Conservation (phyloP, 2,888 invertebrate genomes). For the Teleiodes luculella region DNA sequence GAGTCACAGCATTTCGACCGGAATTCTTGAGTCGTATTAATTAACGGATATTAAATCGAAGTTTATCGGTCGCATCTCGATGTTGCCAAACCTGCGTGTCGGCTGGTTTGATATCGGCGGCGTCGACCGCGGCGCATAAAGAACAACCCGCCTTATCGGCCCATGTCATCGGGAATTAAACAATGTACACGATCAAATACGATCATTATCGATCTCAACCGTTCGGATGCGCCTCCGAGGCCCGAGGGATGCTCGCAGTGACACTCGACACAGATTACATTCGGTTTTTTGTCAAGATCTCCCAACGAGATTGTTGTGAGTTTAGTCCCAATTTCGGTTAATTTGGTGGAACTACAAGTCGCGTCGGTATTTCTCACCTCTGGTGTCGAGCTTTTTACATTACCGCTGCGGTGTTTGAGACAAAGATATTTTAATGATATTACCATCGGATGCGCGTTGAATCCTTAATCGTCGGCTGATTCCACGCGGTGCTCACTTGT, state of each 20-base stretch:
- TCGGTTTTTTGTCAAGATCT: conserved; percentile 31
- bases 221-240: conserved; percentile 23
- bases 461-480: conserved; percentile 68
- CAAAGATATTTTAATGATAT: conserved; percentile 78
- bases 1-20: conserved; percentile 69
- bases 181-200: conserved; percentile 70
- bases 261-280: conserved; percentile 25
- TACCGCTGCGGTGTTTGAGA: conserved; percentile 66
- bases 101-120: conserved; percentile 59
- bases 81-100: conserved; percentile 72
- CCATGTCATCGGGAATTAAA: conserved; percentile 72
- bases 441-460: conserved; percentile 72
- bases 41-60: conserved; percentile 77
- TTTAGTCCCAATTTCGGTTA: conserved; percentile 54
- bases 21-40: conserved; percentile 74
- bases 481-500: conserved; percentile 52
- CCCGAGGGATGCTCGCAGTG: conserved; percentile 11
- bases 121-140: conserved; percentile 53
- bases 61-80: conserved; percentile 74
- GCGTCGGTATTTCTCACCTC: conserved; percentile 71
- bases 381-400: conserved; percentile 67
- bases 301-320: conserved; percentile 37
- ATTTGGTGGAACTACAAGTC: conserved; percentile 52
- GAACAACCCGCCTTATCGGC: conserved; percentile 58
- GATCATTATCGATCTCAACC: conserved; percentile 53